Conservation (phyloP, 2,797 vertebrate genomes). For the Malacoctenus gilli region DNA sequence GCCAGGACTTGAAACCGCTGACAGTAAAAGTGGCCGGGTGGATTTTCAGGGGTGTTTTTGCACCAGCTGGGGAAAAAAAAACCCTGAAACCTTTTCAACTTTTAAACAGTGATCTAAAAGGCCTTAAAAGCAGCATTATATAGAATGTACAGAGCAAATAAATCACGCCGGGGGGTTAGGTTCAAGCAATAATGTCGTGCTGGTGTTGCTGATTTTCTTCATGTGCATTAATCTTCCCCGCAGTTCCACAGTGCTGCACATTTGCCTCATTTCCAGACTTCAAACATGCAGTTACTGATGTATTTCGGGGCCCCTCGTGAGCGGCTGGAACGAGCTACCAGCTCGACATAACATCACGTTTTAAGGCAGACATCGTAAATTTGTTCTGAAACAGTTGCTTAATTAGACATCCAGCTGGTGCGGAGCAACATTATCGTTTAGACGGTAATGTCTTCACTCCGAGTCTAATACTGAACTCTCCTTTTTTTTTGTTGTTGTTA, state of each 20-base stretch:
- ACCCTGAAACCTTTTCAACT: not conserved
- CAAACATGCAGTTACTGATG: not conserved
- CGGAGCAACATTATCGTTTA: not conserved
- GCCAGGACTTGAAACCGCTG: not conserved
- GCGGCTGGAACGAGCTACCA: not conserved
- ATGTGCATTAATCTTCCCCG: not conserved
- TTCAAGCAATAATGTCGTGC: not conserved
- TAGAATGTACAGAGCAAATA: not conserved
- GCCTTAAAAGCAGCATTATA: not conserved
- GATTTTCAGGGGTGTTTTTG: not conserved
- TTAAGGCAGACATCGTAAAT: not conserved
- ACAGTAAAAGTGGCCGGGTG: not conserved
- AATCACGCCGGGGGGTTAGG: not conserved
- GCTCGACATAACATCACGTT: not conserved
- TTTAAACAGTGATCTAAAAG: not conserved
- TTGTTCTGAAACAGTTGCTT: not conserved
- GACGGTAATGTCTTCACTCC: no score
- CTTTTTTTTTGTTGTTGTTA: no score
- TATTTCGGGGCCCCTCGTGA: not conserved
- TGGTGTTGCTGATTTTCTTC: not conserved
- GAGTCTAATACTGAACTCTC: no score
- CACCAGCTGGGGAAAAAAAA: no score
- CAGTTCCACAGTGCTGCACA: not conserved
- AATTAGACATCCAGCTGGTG: not conserved
- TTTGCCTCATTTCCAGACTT: slow-evolving; percentile 2